phyloP scores from a whole-genome alignment of 2,888 invertebrate genomes.

The Limnephilus auricula region DNA sequence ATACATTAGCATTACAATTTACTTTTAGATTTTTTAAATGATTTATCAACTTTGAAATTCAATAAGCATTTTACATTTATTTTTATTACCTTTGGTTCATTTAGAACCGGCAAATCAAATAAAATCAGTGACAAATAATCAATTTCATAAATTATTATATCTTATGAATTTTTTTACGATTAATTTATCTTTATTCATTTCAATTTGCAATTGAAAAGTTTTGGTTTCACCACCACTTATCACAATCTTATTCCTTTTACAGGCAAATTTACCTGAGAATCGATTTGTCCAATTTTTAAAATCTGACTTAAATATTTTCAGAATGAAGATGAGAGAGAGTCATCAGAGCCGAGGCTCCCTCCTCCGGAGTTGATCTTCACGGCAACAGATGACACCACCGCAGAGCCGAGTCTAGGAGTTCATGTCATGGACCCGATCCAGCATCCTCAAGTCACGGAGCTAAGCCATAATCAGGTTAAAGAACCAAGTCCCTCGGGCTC shows the following conservation, averaged over 20 bases:
- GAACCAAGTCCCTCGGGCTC: slow-evolving; percentile 20
- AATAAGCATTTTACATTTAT: neutral
- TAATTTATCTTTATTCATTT: neutral
- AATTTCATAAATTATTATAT: neutral
- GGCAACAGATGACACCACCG: slow-evolving; percentile 7
- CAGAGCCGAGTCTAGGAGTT: neutral
- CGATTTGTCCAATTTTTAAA: neutral
- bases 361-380: neutral
- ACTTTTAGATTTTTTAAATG: neutral
- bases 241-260: neutral
- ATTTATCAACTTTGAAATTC: neutral
- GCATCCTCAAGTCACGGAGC: neutral
- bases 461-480: neutral
- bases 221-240: neutral
- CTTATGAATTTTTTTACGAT: neutral
- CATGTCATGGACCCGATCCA: neutral
- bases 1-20: neutral
- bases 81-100: neutral
- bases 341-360: slow-evolving; percentile 34
- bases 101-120: neutral
- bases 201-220: neutral
- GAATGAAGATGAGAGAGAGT: slow-evolving; percentile 63
- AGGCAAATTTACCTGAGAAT: neutral
- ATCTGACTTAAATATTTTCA: slow-evolving; percentile 46
- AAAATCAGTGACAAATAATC: neutral